phyloP scores from a whole-genome alignment of 2,797 vertebrate genomes.

The Adelosebastes latens region DNA sequence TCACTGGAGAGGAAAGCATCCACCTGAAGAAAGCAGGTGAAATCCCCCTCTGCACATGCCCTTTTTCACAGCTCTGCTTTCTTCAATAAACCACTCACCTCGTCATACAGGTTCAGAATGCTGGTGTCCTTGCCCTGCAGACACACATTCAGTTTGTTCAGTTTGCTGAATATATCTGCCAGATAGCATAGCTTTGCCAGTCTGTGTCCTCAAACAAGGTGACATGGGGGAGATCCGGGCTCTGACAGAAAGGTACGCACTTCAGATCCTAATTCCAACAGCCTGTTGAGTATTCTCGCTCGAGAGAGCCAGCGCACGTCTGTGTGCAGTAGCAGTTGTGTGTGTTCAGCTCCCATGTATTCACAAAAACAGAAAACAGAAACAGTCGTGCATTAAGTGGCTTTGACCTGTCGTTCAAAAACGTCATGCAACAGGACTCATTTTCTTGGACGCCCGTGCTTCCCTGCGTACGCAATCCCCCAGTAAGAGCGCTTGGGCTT shows the following conservation, averaged over 20 bases:
- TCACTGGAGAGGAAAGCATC: background rate
- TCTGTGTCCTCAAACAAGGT: background rate
- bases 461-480: background rate
- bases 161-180: conserved; percentile 6
- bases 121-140: background rate
- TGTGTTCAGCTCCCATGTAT: background rate
- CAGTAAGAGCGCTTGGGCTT: no score
- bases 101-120: background rate
- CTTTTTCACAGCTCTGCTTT: background rate
- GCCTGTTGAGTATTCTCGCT: background rate
- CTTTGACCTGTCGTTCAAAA: background rate
- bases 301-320: conserved; percentile 11
- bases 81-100: background rate
- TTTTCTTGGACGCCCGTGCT: background rate
- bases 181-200: background rate
- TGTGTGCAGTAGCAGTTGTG: background rate
- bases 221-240: background rate
- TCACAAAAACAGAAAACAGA: background rate
- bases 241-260: conserved; percentile 8
- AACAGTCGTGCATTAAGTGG: background rate
- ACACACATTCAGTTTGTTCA: background rate
- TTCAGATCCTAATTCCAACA: conserved; percentile 9
- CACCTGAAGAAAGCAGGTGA: conserved; percentile 11
- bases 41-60: background rate
- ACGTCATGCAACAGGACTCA: background rate